A percentile compares a stretch with the other conserved stretches of the same genome.
phyloP scores from a whole-genome alignment of 1,140 invertebrate genomes.

The Macrocentrus cingulum region DNA sequence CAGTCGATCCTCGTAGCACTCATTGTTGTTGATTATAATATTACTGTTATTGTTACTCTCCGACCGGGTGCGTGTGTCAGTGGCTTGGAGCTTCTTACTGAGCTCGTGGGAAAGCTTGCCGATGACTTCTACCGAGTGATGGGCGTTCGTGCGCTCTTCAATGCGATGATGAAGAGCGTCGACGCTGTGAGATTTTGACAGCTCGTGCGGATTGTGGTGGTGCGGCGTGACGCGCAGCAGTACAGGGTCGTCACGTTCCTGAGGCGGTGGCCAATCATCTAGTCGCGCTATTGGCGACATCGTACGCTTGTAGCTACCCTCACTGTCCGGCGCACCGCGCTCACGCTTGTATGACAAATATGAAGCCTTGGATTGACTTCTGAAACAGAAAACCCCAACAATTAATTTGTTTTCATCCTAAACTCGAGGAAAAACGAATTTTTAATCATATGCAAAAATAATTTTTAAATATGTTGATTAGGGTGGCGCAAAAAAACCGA shows the following conservation, averaged over 20 bases:
- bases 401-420: slow-evolving; percentile 10
- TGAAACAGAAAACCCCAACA: slow-evolving; percentile 61
- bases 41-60: slow-evolving; percentile 44
- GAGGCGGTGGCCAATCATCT: slow-evolving; percentile 49
- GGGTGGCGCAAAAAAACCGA: no score
- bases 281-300: slow-evolving; percentile 70
- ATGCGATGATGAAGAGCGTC: slow-evolving; percentile 46
- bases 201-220: slow-evolving; percentile 36
- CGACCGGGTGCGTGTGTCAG: slow-evolving; percentile 32
- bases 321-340: slow-evolving; percentile 67
- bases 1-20: slow-evolving; percentile 45
- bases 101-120: slow-evolving; percentile 42
- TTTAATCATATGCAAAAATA: background rate
- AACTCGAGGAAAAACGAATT: background rate
- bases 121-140: slow-evolving; percentile 40
- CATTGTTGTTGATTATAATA: slow-evolving; percentile 45
- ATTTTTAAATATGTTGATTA: background rate
- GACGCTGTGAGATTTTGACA: slow-evolving; percentile 44
- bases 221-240: slow-evolving; percentile 47
- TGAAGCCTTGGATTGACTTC: slow-evolving; percentile 78
- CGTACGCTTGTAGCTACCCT: slow-evolving; percentile 76
- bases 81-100: slow-evolving; percentile 53
- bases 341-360: slow-evolving; percentile 72
- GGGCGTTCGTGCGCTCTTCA: slow-evolving; percentile 32
- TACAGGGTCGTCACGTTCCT: slow-evolving; percentile 46